Conservation (phyloP, 2,113 vertebrate genomes). For the Salvelinus sp. region DNA sequence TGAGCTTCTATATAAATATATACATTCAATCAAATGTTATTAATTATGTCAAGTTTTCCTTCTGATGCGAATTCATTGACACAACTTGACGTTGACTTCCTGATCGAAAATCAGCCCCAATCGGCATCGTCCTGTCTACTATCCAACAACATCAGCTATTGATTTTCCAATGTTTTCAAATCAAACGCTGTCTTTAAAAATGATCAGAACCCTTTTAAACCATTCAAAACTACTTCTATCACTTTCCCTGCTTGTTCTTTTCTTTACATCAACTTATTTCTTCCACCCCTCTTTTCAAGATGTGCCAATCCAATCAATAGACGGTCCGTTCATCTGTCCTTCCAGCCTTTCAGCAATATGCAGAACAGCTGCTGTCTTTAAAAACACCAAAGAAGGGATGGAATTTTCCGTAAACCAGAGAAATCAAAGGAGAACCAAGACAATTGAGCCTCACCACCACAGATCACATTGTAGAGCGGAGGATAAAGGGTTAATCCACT, state of each 20-base stretch:
- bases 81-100: too few relatives aligned
- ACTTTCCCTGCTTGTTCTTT: background rate
- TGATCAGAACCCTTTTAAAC: background rate
- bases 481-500: conserved; percentile 49
- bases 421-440: conserved; percentile 25
- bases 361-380: conserved; percentile 51
- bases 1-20: too few relatives aligned
- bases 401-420: background rate
- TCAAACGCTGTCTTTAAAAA: background rate
- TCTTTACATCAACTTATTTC: conserved; percentile 42
- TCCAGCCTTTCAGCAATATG: conserved; percentile 50
- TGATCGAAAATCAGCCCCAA: too few relatives aligned
- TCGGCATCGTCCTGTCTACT: too few relatives aligned
- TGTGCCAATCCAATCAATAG: conserved; percentile 49
- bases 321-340: background rate
- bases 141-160: too few relatives aligned
- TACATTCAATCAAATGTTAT: too few relatives aligned
- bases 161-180: background rate
- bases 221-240: conserved; percentile 1
- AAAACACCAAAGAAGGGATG: conserved; percentile 2
- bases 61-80: too few relatives aligned
- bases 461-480: conserved; percentile 2
- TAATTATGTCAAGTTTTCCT: too few relatives aligned
- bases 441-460: conserved; percentile 3
- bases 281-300: conserved; percentile 44